Evolutionary conservation across 2,888 invertebrate species (phyloP).

Genomic region (Cryptocheilus praepositus): DNA sequence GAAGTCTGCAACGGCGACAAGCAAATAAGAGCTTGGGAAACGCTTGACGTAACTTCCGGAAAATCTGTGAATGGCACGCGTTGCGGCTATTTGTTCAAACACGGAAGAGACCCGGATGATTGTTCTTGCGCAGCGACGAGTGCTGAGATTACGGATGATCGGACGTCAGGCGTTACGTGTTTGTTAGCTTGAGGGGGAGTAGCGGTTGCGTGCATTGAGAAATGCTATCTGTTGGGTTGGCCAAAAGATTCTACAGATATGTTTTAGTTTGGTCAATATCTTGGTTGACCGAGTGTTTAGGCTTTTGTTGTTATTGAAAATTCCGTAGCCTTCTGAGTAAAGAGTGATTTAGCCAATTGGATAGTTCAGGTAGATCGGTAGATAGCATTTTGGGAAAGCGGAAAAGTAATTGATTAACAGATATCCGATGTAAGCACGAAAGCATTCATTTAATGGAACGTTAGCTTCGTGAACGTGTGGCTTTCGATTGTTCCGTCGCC

Average conservation of each 20-base stretch:
- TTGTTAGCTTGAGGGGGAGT: background rate
- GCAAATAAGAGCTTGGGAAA: constrained; percentile 37
- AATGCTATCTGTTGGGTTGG: too few species aligned
- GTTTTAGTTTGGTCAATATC: background rate
- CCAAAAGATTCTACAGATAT: too few species aligned
- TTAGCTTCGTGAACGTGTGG: constrained; percentile 40
- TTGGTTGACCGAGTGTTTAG: too few species aligned
- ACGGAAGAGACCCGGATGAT: constrained; percentile 1
- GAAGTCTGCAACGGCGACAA: background rate
- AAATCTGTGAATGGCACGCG: constrained; percentile 18
- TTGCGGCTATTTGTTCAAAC: background rate
- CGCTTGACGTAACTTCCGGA: constrained; percentile 54
- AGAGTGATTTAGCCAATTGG: too few species aligned
- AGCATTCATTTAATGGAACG: constrained; percentile 49
- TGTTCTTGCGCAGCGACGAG: background rate
- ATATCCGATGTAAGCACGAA: background rate
- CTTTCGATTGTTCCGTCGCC: constrained; percentile 67
- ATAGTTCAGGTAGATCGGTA: too few species aligned
- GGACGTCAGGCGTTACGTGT: background rate
- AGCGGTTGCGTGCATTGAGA: too few species aligned
- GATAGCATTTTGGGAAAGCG: too few species aligned
- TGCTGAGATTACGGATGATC: background rate
- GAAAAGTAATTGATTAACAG: too few species aligned
- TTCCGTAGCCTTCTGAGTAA: too few species aligned
- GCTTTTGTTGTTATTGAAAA: too few species aligned